Conservation (phyloP, 2,113 vertebrate genomes). For the Nyctibius bracteatus region DNA sequence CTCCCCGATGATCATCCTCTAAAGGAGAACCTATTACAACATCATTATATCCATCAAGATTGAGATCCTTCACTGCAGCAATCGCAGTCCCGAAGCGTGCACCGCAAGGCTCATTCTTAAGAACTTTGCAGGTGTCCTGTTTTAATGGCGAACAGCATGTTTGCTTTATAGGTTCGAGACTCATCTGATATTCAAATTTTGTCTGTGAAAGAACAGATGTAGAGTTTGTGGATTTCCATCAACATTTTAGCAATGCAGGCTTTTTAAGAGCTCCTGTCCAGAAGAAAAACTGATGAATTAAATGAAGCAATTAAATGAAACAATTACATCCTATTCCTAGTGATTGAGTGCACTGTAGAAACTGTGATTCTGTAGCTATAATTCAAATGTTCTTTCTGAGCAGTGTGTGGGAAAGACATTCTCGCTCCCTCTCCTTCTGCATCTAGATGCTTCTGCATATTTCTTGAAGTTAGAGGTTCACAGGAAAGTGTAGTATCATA, state of each 20-base stretch:
- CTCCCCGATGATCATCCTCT: conserved; percentile 90
- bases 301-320: not conserved
- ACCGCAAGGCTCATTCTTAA: conserved; percentile 88
- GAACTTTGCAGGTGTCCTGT: conserved; percentile 71
- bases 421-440: not conserved
- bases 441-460: not conserved
- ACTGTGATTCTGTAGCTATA: not conserved
- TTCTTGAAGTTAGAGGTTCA: not conserved
- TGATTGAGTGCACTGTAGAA: not conserved
- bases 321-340: not conserved
- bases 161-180: conserved; percentile 87
- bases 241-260: not conserved
- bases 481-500: not conserved
- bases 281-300: not conserved
- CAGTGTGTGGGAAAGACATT: not conserved
- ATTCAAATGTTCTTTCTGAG: not conserved
- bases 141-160: conserved; percentile 80
- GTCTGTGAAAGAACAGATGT: conserved; percentile 66
- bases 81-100: conserved; percentile 94
- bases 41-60: conserved; percentile 90
- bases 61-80: conserved; percentile 89
- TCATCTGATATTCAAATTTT: conserved; percentile 84
- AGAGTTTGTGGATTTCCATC: not conserved
- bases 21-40: conserved; percentile 91
- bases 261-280: not conserved